Conservation (phyloP, 2,888 invertebrate species). For the Clusia tigrina region DNA sequence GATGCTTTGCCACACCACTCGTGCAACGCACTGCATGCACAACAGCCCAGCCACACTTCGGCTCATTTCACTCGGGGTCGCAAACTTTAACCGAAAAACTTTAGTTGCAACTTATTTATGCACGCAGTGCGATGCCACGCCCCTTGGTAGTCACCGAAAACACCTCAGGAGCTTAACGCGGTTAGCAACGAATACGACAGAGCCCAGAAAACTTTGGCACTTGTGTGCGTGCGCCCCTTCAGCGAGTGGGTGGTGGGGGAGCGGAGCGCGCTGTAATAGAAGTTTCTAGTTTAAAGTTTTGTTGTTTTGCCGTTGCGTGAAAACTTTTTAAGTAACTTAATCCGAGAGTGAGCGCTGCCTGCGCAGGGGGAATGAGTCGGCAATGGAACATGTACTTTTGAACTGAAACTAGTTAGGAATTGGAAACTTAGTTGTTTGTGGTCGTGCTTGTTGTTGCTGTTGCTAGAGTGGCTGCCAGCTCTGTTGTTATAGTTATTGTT, state of each 20-base stretch:
- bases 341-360: background rate
- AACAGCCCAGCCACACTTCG: background rate
- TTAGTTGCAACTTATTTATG: too few relatives aligned
- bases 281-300: background rate
- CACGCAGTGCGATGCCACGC: background rate
- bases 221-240: background rate
- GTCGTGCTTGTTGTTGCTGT: background rate
- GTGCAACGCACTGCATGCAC: too few relatives aligned
- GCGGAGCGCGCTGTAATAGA: background rate
- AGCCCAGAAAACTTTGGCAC: background rate
- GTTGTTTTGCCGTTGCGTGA: background rate
- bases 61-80: background rate
- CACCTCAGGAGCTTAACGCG: background rate
- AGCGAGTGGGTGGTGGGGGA: background rate
- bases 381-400: background rate
- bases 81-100: background rate
- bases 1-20: too few relatives aligned
- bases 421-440: background rate
- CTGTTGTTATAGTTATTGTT: too few relatives aligned
- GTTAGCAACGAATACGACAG: background rate
- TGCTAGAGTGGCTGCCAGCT: too few relatives aligned
- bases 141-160: background rate
- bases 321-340: conserved; percentile 3
- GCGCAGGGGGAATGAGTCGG: background rate
- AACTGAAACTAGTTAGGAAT: background rate